Evolutionary conservation across 2,888 invertebrate species (phyloP).

Genomic region (Drosophila anomelani): DNA sequence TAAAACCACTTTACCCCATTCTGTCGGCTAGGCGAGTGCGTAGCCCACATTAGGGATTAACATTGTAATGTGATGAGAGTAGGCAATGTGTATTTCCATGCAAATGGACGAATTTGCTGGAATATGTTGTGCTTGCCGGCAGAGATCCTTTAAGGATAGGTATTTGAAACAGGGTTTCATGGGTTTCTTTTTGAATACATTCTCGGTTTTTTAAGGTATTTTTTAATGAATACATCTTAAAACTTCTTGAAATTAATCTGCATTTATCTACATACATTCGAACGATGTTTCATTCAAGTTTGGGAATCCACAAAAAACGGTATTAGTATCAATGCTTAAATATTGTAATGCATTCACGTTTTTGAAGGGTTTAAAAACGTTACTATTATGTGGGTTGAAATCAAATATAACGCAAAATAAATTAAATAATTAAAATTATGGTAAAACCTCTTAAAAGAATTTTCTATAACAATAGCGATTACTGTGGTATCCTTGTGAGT

Average conservation of each 20-base stretch:
- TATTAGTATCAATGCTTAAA: too few relatives aligned
- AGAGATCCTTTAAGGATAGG: conserved; percentile 1
- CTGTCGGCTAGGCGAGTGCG: conserved; percentile 6
- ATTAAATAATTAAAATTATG: too few relatives aligned
- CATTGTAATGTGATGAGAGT: conserved; percentile 46
- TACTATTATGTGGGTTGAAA: too few relatives aligned
- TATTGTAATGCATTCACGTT: too few relatives aligned
- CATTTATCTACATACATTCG: neutral
- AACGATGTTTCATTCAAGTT: neutral
- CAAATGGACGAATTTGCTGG: conserved; percentile 37
- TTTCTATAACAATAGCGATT: neutral
- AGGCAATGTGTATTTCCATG: conserved; percentile 28
- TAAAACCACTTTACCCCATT: conserved; percentile 35
- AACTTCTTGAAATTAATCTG: neutral
- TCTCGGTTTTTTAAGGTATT: neutral
- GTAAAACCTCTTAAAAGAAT: neutral
- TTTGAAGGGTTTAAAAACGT: too few relatives aligned
- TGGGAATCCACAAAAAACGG: neutral
- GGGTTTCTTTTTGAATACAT: neutral
- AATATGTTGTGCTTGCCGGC: conserved; percentile 6
- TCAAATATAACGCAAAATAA: too few relatives aligned
- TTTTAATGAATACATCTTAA: neutral
- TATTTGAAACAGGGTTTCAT: conserved; percentile 1
- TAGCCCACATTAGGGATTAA: conserved; percentile 44
- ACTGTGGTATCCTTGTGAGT: neutral